These are phyloP conservation scores for Drosophila tanythrix DNA, from an alignment of 2,888 invertebrate species.

Conservation along the genomic window DNA sequence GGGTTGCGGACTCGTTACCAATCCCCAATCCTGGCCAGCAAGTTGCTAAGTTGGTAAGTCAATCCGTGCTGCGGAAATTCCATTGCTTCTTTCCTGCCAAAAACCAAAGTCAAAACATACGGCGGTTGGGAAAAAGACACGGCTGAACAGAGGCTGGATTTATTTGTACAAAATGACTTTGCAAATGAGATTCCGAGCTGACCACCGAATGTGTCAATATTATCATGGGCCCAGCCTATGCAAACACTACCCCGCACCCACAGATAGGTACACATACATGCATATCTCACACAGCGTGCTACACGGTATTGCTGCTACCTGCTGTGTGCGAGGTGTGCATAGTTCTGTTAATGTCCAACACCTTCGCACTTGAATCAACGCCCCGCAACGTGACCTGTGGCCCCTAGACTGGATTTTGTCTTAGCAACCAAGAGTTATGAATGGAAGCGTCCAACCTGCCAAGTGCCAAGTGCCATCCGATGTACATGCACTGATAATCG, in stretches of 20 bases:
- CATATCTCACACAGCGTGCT: constrained; percentile 34
- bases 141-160: constrained; percentile 69
- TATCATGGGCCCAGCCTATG: constrained; percentile 68
- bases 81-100: constrained; percentile 23
- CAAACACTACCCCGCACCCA: constrained; percentile 56
- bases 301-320: constrained; percentile 56
- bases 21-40: constrained; percentile 50
- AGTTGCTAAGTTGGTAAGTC: constrained; percentile 80
- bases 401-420: constrained; percentile 59
- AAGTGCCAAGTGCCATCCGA: constrained; percentile 58
- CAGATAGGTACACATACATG: constrained; percentile 2
- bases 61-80: constrained; percentile 67
- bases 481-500: constrained; percentile 72
- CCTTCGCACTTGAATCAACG: constrained; percentile 63
- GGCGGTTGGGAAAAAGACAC: constrained; percentile 57
- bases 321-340: constrained; percentile 70
- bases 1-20: constrained; percentile 4
- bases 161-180: constrained; percentile 83
- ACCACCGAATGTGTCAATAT: constrained; percentile 80
- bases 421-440: constrained; percentile 34
- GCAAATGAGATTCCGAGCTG: constrained; percentile 81
- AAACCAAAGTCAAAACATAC: constrained; percentile 80
- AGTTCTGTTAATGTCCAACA: constrained; percentile 77
- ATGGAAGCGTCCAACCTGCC: constrained; percentile 53
- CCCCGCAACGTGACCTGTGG: constrained; percentile 74